Evolutionary conservation across 2,113 vertebrate genomes (phyloP).

Genomic region (Martes martes): DNA sequence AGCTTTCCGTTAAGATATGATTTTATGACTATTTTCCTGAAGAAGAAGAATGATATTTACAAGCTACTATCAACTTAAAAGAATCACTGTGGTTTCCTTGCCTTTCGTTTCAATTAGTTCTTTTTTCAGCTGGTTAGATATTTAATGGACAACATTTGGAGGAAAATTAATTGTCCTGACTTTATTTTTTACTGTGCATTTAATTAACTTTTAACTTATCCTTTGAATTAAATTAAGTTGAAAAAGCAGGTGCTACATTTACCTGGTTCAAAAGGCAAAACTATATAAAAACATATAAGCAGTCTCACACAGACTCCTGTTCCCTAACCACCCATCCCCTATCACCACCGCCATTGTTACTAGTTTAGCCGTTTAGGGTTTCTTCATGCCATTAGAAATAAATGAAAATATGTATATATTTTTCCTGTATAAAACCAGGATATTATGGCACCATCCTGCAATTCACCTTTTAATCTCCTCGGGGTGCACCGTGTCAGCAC

Average conservation of each 20-base stretch:
- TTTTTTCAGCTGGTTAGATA: not conserved
- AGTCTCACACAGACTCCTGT: not conserved
- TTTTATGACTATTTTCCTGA: not conserved
- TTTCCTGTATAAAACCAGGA: not conserved
- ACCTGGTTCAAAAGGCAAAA: not conserved
- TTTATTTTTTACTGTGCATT: not conserved
- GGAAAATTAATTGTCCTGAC: not conserved
- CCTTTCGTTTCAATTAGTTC: not conserved
- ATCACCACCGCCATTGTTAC: not conserved
- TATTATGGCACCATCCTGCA: not conserved
- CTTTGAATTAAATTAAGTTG: not conserved
- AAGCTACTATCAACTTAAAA: not conserved
- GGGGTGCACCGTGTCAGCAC: not conserved
- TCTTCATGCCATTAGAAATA: not conserved
- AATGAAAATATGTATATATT: not conserved
- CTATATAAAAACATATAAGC: not conserved
- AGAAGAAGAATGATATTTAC: not conserved
- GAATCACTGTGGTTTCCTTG: not conserved
- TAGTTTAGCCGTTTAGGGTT: not conserved
- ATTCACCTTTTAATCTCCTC: not conserved
- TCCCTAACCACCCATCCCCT: not conserved
- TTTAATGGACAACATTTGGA: not conserved
- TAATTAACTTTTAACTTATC: conserved; percentile 21
- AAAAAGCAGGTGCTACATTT: not conserved
- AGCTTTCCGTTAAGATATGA: not conserved